Evolutionary conservation across 2,888 invertebrate species (phyloP).

Genomic region (Mystacides longicornis): DNA sequence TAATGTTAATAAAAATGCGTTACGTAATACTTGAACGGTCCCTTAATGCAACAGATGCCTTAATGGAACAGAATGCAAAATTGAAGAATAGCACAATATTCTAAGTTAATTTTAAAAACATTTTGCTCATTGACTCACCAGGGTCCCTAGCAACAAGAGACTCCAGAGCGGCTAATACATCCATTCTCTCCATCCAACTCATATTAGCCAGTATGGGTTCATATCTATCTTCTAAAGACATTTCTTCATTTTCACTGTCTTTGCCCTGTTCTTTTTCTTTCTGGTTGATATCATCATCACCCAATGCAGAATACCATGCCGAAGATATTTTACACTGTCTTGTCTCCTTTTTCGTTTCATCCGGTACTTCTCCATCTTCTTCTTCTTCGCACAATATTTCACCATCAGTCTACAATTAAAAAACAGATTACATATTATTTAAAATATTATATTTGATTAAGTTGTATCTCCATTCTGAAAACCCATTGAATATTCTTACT

Average conservation of each 20-base stretch:
- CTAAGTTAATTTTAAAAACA: too few relatives aligned
- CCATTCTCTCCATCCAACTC: conserved; percentile 82
- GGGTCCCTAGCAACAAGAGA: conserved; percentile 82
- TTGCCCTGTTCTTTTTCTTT: conserved; percentile 29
- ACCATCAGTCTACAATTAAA: conserved; percentile 49
- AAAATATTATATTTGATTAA: not conserved
- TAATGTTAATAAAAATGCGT: too few relatives aligned
- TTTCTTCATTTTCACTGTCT: conserved; percentile 35
- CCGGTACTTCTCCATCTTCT: conserved; percentile 29
- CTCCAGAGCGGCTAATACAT: conserved; percentile 68
- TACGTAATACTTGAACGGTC: too few relatives aligned
- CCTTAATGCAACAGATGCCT: too few relatives aligned
- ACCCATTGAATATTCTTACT: conserved; percentile 30
- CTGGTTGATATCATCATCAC: conserved; percentile 24
- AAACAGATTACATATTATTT: not conserved
- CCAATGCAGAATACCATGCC: conserved; percentile 31
- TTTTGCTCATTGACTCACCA: too few relatives aligned
- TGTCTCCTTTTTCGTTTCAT: not conserved
- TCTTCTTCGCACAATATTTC: conserved; percentile 51
- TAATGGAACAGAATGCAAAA: too few relatives aligned
- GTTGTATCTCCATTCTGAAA: not conserved
- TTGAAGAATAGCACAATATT: too few relatives aligned
- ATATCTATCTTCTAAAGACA: conserved; percentile 59
- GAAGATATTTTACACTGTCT: conserved; percentile 19
- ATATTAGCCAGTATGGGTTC: conserved; percentile 65